Evolutionary conservation across 2,888 invertebrate species (phyloP), one percentile per base, ranked within the genome.

Genomic region (Oligia strigilis): DNA sequence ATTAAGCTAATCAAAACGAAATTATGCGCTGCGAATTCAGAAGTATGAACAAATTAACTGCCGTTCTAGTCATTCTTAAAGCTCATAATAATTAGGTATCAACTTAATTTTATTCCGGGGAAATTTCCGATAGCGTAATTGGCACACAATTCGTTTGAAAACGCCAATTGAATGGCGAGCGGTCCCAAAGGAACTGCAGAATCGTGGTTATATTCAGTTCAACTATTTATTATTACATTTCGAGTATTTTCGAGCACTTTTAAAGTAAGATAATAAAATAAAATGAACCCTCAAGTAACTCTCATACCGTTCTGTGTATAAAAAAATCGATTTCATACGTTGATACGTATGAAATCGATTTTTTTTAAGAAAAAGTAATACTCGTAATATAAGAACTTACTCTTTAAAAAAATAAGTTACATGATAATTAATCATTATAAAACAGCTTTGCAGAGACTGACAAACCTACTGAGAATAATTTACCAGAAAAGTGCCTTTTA

Each of bases 91-190:
- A 82, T 88, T 78, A 88, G 79, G 72, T 58, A 78, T 65, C 72
- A 73, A 82, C 70, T 77, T 86, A 76, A 87, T 83, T 88, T 83
- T 78, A 88, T 86, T 81, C 76, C 60, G n/a, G 70, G 71, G 46
- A 72, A 83, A 78, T 77, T 74, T 71, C 81, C 78, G 70, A 88
- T 80, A 77, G 0, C 76, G 79, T 78, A 88, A 88, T 88, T 87
- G 83, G 86, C 87, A 71, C 74, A 83, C 76, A 86, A 83, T 88
- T 86, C 79, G 77, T 83, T 81, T 83, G 72, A 73, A 85, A 85
- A 80, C 88, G 88, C 88, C 90, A 92, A 92, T 93, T 93, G 92
- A 94, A 94, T 93, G 88, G 92, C 84, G 86, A 84, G 77, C 79
- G 80, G 77, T 84, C 83, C 76, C 84, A 83, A 88, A 88, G 88